Conservation (phyloP, 2,113 vertebrate species). For the Caranx melampygus region DNA sequence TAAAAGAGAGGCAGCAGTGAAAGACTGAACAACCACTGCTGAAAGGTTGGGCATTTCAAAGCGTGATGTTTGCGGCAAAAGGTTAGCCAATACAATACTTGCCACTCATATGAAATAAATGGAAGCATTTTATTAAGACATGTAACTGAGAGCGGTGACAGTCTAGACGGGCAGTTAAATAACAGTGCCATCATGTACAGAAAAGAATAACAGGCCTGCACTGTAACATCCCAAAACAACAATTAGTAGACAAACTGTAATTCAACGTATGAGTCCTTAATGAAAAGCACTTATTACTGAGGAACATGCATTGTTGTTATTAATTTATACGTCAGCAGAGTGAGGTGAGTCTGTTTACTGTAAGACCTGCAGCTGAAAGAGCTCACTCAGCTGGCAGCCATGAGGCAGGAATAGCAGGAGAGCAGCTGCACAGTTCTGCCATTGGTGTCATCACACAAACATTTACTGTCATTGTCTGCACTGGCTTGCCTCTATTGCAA, state of each 20-base stretch:
- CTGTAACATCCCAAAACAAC: slow-evolving; percentile 35
- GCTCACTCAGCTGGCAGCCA: background rate
- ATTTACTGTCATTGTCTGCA: background rate
- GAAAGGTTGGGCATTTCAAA: background rate
- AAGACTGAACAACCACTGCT: background rate
- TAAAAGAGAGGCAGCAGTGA: slow-evolving; percentile 1
- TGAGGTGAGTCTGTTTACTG: slow-evolving; percentile 2
- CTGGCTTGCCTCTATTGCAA: background rate
- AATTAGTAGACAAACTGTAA: slow-evolving; percentile 20
- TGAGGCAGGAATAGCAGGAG: background rate
- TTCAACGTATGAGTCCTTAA: slow-evolving; percentile 1
- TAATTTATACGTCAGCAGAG: slow-evolving; percentile 8
- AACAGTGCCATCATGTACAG: background rate
- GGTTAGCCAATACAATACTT: background rate
- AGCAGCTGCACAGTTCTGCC: background rate
- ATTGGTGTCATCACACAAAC: background rate
- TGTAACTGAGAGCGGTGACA: background rate
- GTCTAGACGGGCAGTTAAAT: slow-evolving; percentile 29
- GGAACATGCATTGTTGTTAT: background rate
- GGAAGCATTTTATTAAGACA: slow-evolving; percentile 1
- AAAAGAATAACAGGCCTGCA: slow-evolving; percentile 33
- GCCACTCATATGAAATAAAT: background rate
- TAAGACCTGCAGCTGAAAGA: slow-evolving; percentile 14
- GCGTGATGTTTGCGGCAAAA: background rate
- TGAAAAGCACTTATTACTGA: slow-evolving; percentile 24